phyloP scores from a whole-genome alignment of 1,140 invertebrate genomes.

The Galendromus occidentalis region DNA sequence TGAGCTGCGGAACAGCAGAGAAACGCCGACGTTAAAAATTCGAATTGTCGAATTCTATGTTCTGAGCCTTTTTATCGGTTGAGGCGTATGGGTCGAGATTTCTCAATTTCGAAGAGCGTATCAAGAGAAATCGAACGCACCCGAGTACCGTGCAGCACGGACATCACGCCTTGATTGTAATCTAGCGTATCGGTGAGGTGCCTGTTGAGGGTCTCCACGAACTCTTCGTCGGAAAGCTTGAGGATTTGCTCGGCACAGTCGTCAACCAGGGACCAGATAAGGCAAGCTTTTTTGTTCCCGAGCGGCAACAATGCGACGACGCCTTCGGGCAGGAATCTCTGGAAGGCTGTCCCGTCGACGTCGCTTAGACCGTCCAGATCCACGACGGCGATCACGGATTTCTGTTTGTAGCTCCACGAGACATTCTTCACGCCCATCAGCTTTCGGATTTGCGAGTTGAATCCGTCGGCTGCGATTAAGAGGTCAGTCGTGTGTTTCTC shows the following conservation, averaged over 20 bases:
- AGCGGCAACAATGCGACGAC: slow-evolving; percentile 76
- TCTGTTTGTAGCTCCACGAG: slow-evolving; percentile 63
- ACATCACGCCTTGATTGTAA: background rate
- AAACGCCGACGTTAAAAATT: slow-evolving; percentile 20
- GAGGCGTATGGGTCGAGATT: background rate
- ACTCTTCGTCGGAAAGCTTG: slow-evolving; percentile 46
- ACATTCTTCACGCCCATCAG: slow-evolving; percentile 56
- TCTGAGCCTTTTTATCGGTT: no score
- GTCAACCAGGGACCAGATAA: slow-evolving; percentile 28
- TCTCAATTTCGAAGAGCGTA: background rate
- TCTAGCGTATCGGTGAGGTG: background rate
- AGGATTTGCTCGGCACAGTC: slow-evolving; percentile 44
- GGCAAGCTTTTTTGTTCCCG: slow-evolving; percentile 24
- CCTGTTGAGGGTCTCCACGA: slow-evolving; percentile 67
- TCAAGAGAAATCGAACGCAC: slow-evolving; percentile 30
- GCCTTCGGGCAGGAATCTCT: slow-evolving; percentile 73
- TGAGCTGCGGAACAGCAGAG: slow-evolving; percentile 8
- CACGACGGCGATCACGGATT: slow-evolving; percentile 71
- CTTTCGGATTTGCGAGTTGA: slow-evolving; percentile 58
- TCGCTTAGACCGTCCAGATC: slow-evolving; percentile 30
- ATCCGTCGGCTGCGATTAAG: slow-evolving; percentile 76
- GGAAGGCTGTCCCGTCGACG: slow-evolving; percentile 50
- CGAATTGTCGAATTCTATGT: background rate
- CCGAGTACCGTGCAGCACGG: slow-evolving; percentile 36
- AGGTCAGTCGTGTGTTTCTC: slow-evolving; percentile 14